Evolutionary conservation across 2,113 vertebrate genomes (phyloP).

Genomic region (Nansenia antarctica): DNA sequence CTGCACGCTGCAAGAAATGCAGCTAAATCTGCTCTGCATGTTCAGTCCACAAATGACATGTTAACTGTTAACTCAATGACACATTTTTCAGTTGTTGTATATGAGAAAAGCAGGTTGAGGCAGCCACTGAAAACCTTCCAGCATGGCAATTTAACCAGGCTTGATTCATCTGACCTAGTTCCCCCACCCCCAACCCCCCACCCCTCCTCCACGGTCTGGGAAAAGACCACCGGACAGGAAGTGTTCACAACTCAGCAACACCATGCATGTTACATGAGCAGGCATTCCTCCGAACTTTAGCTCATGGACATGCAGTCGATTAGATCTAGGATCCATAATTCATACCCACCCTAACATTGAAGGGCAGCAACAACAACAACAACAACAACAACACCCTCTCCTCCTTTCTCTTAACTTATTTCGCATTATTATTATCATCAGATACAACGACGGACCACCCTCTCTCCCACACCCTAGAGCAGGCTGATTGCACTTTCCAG

Average conservation of each 20-base stretch:
- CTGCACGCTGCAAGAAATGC: neutral
- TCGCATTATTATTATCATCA: neutral
- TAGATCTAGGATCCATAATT: slow-evolving; percentile 31
- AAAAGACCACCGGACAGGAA: slow-evolving; percentile 60
- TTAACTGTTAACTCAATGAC: neutral
- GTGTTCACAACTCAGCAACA: slow-evolving; percentile 33
- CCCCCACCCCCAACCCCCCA: too few species aligned
- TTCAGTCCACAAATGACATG: neutral
- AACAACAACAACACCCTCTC: neutral
- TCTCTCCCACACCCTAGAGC: neutral
- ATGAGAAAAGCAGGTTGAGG: slow-evolving; percentile 32
- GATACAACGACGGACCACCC: neutral
- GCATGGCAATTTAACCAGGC: slow-evolving; percentile 48
- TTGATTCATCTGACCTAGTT: slow-evolving; percentile 77
- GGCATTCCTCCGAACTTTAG: slow-evolving; percentile 12
- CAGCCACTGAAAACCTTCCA: slow-evolving; percentile 9
- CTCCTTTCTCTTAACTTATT: neutral
- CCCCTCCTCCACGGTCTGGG: slow-evolving; percentile 40
- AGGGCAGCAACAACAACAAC: neutral
- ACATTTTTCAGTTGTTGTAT: slow-evolving; percentile 15
- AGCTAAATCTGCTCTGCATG: neutral
- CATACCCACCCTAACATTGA: neutral
- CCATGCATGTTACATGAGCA: slow-evolving; percentile 34
- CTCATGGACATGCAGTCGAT: neutral
- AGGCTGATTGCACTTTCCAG: slow-evolving; percentile 1